These are phyloP conservation scores for Coptodon rendalli DNA, from an alignment of 2,113 vertebrate species.

Conservation along the genomic window DNA sequence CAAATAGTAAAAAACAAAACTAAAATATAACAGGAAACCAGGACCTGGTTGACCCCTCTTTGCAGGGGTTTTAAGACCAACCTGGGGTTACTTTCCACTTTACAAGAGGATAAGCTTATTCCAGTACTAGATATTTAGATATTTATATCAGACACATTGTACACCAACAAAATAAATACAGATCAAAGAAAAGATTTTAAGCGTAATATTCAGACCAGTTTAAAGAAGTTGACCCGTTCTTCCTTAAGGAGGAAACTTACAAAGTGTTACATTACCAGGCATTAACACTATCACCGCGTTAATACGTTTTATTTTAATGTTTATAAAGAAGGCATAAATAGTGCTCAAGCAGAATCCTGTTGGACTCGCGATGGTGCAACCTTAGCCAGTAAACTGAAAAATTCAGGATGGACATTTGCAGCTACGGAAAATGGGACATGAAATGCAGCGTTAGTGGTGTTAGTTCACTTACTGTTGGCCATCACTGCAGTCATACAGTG, in stretches of 20 bases:
- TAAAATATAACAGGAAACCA: not conserved
- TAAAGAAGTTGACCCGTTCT: not conserved
- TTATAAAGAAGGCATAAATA: not conserved
- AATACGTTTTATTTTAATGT: not conserved
- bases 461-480: not conserved
- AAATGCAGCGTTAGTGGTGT: not conserved
- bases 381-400: not conserved
- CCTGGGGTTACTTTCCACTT: not conserved
- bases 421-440: not conserved
- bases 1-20: not conserved
- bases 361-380: conserved; percentile 3
- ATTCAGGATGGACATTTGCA: not conserved
- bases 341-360: not conserved
- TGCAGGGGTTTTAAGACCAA: not conserved
- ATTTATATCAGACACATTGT: not conserved
- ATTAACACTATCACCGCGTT: not conserved
- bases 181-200: not conserved
- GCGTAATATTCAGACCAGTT: not conserved
- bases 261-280: not conserved
- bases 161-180: not conserved
- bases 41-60: not conserved
- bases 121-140: not conserved
- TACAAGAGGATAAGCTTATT: not conserved
- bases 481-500: not conserved
- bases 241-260: not conserved